Evolutionary conservation across 2,797 vertebrate species (phyloP), one percentile per base, ranked within the genome.

Genomic region (Silurus aristotelis): DNA sequence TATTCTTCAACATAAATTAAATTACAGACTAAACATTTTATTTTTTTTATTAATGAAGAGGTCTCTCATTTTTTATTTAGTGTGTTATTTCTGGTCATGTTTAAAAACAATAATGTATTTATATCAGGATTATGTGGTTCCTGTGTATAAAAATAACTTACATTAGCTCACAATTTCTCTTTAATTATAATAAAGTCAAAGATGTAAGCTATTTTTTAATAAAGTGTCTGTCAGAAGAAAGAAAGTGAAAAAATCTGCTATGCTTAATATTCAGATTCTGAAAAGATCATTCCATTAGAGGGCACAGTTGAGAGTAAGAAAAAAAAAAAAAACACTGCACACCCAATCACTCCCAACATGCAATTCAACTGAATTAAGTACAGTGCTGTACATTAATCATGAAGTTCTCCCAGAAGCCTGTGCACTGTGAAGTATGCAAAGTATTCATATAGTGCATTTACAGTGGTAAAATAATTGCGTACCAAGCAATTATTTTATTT

Each of bases 211-310:
- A 27, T 25, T 4, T 63, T 63, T 46, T 25, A 15, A 46, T 63
- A 79, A n/a, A 3, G 48, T 55, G 6, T 13, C 38, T 46, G 67
- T 46, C 48, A 60, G 19, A 38, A 77, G 31, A 5, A 22, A 64
- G 5, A 27, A 15, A 77, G 15, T 76, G 22, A 72, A n/a, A 86
- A 77, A 78, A 76, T 55, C 78, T 15, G 70, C 60, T 48, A 60
- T 61, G 60, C 70, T 43, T 19, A 84, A 66, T 72, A 85, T 83
- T 85, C 82, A 71, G 67, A 85, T 86, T 56, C 78, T 83, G 10
- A 88, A 82, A 46, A 79, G 66, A 89, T 86, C 68, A 81, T 83
- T 88, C 87, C 83, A 83, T 87, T 86, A 90, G 89, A 66, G 78
- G 72, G 87, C 84, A 89, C 79, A 72, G 79, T 71, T 89, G 81